Percentiles rank a stretch among this genome's conserved stretches.
These are phyloP conservation scores for Heliothis virescens DNA, from an alignment of 1,140 invertebrate genomes.

Conservation along the genomic window DNA sequence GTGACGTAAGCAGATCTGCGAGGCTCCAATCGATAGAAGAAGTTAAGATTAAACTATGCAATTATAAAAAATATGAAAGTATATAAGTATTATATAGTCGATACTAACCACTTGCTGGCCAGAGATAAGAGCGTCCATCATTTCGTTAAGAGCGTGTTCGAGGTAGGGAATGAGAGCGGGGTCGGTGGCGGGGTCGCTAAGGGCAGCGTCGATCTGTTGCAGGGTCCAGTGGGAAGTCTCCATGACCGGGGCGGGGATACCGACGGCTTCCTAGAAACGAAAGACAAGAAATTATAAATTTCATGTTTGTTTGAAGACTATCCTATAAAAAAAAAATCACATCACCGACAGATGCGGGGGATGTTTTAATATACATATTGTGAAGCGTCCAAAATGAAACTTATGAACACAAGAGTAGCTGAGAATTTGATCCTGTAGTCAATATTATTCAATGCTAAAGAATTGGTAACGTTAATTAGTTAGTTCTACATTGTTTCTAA, in stretches of 20 bases:
- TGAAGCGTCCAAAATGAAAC: no score
- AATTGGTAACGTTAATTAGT: no score
- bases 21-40: no score
- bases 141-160: slow-evolving; percentile 62
- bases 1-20: no score
- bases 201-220: slow-evolving; percentile 56
- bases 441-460: no score
- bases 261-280: slow-evolving; percentile 45
- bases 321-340: not conserved
- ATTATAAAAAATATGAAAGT: no score
- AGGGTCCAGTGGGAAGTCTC: slow-evolving; percentile 58
- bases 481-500: not conserved
- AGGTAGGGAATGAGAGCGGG: slow-evolving; percentile 64
- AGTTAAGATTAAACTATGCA: no score
- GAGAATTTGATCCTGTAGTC: no score
- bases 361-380: no score
- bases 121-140: slow-evolving; percentile 60
- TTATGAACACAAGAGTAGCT: no score
- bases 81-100: not conserved
- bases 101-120: slow-evolving; percentile 59
- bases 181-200: slow-evolving; percentile 62
- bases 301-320: not conserved
- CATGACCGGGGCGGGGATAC: slow-evolving; percentile 52
- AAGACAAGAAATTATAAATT: not conserved
- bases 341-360: not conserved